These are phyloP conservation scores for Lagocephalus sceleratus DNA, from an alignment of 2,797 vertebrate species.

Conservation along the genomic window DNA sequence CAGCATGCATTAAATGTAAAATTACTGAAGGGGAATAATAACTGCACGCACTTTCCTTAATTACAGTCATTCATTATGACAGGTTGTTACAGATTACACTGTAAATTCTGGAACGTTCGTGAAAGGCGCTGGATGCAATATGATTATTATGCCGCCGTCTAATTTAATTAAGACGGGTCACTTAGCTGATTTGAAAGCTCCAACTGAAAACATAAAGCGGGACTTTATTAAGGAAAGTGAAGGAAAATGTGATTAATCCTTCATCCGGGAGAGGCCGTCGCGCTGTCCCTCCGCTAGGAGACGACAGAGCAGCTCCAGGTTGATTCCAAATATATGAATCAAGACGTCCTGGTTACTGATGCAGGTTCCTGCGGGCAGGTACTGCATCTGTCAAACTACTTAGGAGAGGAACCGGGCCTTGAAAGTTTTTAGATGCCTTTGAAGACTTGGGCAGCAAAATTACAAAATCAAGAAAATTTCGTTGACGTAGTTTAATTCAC, in stretches of 20 bases:
- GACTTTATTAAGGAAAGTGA: conserved; percentile 41
- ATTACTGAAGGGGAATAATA: too few relatives aligned
- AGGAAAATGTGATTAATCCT: conserved; percentile 51
- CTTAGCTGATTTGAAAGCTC: conserved; percentile 41
- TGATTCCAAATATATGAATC: too few relatives aligned
- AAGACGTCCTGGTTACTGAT: too few relatives aligned
- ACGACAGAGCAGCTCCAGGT: too few relatives aligned
- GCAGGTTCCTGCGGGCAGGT: too few relatives aligned
- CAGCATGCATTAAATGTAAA: too few relatives aligned
- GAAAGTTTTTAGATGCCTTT: too few relatives aligned
- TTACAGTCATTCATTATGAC: conserved; percentile 12
- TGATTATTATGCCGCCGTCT: conserved; percentile 32
- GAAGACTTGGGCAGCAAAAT: too few relatives aligned
- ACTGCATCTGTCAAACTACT: neutral
- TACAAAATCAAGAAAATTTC: too few relatives aligned
- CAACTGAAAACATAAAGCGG: conserved; percentile 46
- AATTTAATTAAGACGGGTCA: conserved; percentile 54
- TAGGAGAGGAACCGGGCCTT: too few relatives aligned
- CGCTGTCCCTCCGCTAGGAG: too few relatives aligned
- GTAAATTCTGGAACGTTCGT: conserved; percentile 16
- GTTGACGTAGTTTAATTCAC: too few relatives aligned
- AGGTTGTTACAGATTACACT: conserved; percentile 2
- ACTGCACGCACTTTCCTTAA: neutral
- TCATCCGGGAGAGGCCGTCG: conserved; percentile 12
- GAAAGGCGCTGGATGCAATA: conserved; percentile 32